phyloP scores from a whole-genome alignment of 2,888 invertebrate genomes.

The Yponomeuta sedellus region DNA sequence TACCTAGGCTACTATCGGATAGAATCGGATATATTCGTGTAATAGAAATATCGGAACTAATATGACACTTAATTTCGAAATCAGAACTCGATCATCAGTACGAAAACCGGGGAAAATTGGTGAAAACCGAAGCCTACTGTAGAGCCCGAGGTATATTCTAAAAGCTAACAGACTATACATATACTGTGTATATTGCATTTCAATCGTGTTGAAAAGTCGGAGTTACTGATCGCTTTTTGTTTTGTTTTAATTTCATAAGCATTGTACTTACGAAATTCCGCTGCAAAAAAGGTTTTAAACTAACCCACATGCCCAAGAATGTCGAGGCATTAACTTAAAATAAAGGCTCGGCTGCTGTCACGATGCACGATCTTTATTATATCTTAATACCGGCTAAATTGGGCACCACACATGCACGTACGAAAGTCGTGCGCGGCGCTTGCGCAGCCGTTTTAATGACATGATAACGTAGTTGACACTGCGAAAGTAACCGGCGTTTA shows the following conservation, averaged over 20 bases:
- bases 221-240: no score
- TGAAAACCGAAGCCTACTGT: no score
- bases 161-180: no score
- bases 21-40: no score
- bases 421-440: slow-evolving; percentile 21
- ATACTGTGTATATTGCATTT: no score
- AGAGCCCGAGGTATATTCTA: no score
- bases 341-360: slow-evolving; percentile 8
- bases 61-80: no score
- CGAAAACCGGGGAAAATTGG: no score
- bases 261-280: not conserved
- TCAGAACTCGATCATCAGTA: no score
- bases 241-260: not conserved
- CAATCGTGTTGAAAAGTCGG: no score
- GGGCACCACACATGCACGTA: slow-evolving; percentile 19
- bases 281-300: not conserved
- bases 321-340: not conserved
- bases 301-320: slow-evolving; percentile 1
- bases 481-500: slow-evolving; percentile 3
- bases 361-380: slow-evolving; percentile 8
- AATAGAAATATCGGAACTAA: no score
- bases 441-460: slow-evolving; percentile 17
- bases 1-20: no score
- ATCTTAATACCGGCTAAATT: slow-evolving; percentile 4
- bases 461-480: not conserved